Evolutionary conservation across 64 coral and sea anemone species (phyloP).

Genomic region (Actinia tenebrosa): DNA sequence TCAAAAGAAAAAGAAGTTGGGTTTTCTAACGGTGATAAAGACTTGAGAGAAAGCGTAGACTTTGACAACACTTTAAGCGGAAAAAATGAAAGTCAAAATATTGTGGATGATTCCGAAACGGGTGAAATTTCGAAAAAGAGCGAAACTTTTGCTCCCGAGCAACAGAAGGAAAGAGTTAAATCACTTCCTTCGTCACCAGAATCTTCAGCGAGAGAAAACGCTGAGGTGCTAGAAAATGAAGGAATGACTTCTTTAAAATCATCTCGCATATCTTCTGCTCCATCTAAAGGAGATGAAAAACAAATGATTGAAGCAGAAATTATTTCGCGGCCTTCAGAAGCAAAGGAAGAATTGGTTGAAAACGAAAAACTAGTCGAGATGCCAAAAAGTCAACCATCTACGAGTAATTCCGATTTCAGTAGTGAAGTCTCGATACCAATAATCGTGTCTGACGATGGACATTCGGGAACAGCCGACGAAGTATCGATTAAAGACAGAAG

Average conservation of each 20-base stretch:
- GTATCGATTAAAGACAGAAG: neutral
- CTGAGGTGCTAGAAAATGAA: neutral
- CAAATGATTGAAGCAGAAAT: neutral
- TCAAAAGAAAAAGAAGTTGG: neutral
- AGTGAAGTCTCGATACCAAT: neutral
- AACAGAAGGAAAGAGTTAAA: neutral
- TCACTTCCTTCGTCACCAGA: neutral
- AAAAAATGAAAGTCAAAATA: neutral
- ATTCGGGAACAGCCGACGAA: neutral
- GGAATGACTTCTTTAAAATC: neutral
- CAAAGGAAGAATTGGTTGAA: neutral
- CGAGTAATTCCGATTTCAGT: neutral
- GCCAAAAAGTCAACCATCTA: neutral
- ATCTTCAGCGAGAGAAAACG: neutral
- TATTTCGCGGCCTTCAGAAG: neutral
- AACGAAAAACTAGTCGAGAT: neutral
- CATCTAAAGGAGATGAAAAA: neutral
- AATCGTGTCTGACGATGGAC: neutral
- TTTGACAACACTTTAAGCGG: neutral
- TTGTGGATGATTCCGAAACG: too few species aligned
- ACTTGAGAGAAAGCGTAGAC: neutral
- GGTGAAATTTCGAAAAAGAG: neutral
- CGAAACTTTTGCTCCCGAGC: neutral
- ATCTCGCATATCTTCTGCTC: neutral
- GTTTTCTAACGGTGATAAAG: neutral